These are phyloP conservation scores for Ophion slaviceki DNA, from an alignment of 2,888 invertebrate species.

Conservation along the genomic window DNA sequence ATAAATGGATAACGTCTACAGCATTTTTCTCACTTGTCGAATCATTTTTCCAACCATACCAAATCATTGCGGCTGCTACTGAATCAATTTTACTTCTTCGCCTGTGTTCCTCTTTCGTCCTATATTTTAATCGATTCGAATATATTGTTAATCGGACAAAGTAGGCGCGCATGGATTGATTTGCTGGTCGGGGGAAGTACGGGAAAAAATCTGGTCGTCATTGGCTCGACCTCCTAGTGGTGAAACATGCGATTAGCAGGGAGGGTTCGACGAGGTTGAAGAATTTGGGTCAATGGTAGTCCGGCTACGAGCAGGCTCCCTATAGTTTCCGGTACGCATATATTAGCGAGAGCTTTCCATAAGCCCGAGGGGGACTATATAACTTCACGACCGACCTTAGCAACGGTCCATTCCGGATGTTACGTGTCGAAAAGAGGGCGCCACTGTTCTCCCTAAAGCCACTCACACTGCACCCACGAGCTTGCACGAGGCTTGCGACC, in stretches of 20 bases:
- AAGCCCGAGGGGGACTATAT: not conserved
- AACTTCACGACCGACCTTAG: conserved; percentile 67
- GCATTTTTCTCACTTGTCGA: no score
- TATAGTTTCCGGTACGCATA: not conserved
- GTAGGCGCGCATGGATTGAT: no score
- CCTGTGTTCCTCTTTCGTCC: no score
- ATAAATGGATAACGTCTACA: no score
- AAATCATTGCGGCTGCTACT: no score
- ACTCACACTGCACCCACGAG: conserved; percentile 39
- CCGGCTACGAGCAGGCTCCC: conserved; percentile 52
- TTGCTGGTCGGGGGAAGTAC: no score
- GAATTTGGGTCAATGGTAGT: conserved; percentile 68
- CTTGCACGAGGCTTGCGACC: conserved; percentile 25
- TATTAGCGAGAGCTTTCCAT: conserved; percentile 31
- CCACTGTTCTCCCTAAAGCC: conserved; percentile 71
- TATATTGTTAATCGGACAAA: no score
- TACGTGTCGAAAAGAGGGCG: conserved; percentile 68
- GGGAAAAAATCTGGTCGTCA: not conserved
- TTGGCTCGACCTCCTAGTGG: conserved; percentile 1
- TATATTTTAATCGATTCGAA: no score
- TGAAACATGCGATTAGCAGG: conserved; percentile 54
- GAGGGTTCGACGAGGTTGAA: conserved; percentile 44
- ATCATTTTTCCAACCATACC: no score
- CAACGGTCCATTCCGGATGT: conserved; percentile 71
- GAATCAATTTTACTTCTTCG: no score